A percentile compares a stretch with the other conserved stretches of the same genome.
Conservation (phyloP, 2,113 vertebrate species). For the Rhea pennata region DNA sequence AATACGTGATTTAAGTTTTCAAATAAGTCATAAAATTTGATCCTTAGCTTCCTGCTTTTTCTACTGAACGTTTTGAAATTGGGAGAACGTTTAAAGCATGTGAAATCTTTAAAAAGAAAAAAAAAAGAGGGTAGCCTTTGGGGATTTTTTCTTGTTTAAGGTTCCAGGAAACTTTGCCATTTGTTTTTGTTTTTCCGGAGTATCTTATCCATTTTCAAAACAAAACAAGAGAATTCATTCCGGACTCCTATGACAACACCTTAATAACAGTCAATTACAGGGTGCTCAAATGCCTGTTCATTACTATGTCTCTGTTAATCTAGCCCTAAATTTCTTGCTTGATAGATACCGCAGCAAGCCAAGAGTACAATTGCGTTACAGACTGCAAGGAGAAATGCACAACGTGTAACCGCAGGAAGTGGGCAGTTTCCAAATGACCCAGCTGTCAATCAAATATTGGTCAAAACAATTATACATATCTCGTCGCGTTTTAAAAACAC, state of each 20-base stretch:
- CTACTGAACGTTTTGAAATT: background rate
- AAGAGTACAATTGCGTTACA: conserved; percentile 66
- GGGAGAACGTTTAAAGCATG: conserved; percentile 5
- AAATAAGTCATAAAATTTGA: background rate
- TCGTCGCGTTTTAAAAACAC: background rate
- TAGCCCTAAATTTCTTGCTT: conserved; percentile 75
- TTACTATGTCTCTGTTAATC: conserved; percentile 78
- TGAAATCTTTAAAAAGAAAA: background rate
- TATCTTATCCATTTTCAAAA: conserved; percentile 48
- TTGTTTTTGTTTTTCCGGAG: background rate
- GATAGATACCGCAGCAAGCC: conserved; percentile 61
- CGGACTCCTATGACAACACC: conserved; percentile 45
- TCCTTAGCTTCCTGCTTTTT: background rate
- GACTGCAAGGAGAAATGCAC: conserved; percentile 43
- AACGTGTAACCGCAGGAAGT: background rate
- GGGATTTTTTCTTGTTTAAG: background rate
- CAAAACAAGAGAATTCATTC: conserved; percentile 60
- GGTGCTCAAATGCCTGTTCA: conserved; percentile 63
- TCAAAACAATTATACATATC: conserved; percentile 30
- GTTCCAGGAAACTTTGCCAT: background rate
- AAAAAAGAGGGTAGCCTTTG: background rate
- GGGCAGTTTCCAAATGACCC: conserved; percentile 41
- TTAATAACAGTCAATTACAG: conserved; percentile 74
- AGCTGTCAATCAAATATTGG: conserved; percentile 48
- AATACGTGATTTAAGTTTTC: background rate